These are phyloP conservation scores for Stenolophus ochropezus DNA, from an alignment of 2,888 invertebrate species.

Conservation along the genomic window DNA sequence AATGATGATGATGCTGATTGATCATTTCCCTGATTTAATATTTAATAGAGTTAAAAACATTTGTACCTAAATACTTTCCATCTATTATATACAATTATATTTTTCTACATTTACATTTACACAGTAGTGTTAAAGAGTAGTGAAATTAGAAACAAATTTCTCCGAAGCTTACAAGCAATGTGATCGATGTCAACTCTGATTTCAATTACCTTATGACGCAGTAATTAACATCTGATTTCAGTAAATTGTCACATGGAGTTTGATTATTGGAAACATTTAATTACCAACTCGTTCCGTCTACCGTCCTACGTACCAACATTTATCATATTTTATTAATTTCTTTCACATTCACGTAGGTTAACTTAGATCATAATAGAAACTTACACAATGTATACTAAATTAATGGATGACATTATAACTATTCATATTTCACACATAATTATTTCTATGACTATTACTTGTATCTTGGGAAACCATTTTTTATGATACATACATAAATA, in stretches of 20 bases:
- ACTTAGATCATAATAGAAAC: too few species aligned
- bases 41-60: background rate
- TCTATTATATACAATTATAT: background rate
- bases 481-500: too few species aligned
- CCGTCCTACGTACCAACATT: background rate
- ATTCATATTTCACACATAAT: too few species aligned
- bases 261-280: slow-evolving; percentile 38
- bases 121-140: background rate
- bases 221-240: slow-evolving; percentile 50
- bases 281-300: background rate
- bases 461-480: too few species aligned
- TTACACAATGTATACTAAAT: too few species aligned
- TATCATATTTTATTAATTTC: background rate
- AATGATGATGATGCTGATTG: too few species aligned
- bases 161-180: background rate
- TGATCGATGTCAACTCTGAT: slow-evolving; percentile 19
- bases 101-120: background rate
- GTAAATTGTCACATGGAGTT: slow-evolving; percentile 27
- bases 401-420: too few species aligned
- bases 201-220: slow-evolving; percentile 38
- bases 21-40: background rate
- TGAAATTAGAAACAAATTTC: background rate
- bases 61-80: too few species aligned
- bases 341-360: background rate
- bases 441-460: too few species aligned